These are phyloP conservation scores for Enteromius treurensis DNA, from an alignment of 2,797 vertebrate genomes.

Conservation along the genomic window DNA sequence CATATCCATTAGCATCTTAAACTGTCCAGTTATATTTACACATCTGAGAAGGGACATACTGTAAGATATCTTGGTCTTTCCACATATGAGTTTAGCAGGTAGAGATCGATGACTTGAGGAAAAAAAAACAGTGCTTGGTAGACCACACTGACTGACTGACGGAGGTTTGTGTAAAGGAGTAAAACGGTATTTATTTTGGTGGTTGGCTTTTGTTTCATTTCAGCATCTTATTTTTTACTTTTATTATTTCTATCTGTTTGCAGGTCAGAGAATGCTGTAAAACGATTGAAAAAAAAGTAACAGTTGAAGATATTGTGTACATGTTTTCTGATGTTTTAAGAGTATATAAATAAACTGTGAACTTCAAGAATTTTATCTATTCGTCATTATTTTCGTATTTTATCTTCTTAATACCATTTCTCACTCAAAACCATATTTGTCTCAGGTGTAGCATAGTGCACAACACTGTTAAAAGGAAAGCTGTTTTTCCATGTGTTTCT, in stretches of 20 bases:
- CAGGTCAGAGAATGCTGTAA: constrained; percentile 92
- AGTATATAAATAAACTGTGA: constrained; percentile 92
- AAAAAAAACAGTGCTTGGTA: constrained; percentile 57
- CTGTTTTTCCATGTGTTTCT: constrained; percentile 10
- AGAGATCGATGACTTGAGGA: constrained; percentile 48
- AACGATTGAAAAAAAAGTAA: constrained; percentile 65
- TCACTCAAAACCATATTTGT: constrained; percentile 16
- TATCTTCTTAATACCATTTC: constrained; percentile 16
- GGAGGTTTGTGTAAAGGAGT: constrained; percentile 55
- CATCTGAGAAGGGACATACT: constrained; percentile 55
- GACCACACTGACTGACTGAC: constrained; percentile 64
- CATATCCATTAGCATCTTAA: constrained; percentile 50
- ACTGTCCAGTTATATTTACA: constrained; percentile 42
- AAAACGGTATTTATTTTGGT: constrained; percentile 66
- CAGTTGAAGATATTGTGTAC: constrained; percentile 74
- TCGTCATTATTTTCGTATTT: constrained; percentile 73
- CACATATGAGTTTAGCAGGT: constrained; percentile 38
- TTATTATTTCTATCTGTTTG: constrained; percentile 90
- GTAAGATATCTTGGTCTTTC: constrained; percentile 55
- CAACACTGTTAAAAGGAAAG: constrained; percentile 8
- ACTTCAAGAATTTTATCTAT: constrained; percentile 72
- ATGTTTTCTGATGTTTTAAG: constrained; percentile 82
- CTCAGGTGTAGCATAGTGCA: constrained; percentile 12
- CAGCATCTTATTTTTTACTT: constrained; percentile 61
- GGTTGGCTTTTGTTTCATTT: constrained; percentile 67